Evolutionary conservation across 2,888 invertebrate species (phyloP), one percentile per base, ranked within the genome.

Genomic region (Andrena bucephala): DNA sequence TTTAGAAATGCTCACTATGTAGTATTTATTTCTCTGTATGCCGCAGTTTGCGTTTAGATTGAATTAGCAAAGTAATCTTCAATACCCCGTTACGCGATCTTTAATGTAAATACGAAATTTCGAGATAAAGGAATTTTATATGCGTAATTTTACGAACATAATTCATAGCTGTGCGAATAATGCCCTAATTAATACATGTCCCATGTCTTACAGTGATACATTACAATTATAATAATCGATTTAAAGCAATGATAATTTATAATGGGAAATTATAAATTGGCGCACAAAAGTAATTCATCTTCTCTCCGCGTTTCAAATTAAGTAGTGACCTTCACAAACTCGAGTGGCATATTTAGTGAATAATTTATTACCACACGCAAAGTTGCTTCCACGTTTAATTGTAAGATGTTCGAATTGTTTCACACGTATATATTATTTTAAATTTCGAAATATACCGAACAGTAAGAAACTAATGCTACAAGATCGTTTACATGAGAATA

Each of bases 1-100:
- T 73, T 73, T 83, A 87, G 75, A 75, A 83, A 54, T 81, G 81
- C 85, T 81, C 79, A 82, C 70, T 78, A 78, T 50, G 54, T 81
- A 80, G 70, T 83, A 85, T 85, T 86, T 83, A 71, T 78, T 73
- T 77, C 16, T 69, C 29, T 67, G 36, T 71, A 65, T 33, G 48
- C 69, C 71, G 67, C 6, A 42, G 27, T 54, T 54, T 76, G 31
- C 50, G 66, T 79, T 83, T 60, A 71, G 65, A 67, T 71, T 54
- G 60, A 65, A 71, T 59, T 62, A 77, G 42, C 10, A 59, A 73
- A 70, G 29, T 67, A 68, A 72, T 62, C 60, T 76, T 78, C 66
- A 13, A 27, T 69, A 13, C 57, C 33, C n/a, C 65, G n/a, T 72
- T 36, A 59, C 10, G 31, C 29, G 50, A 82, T 76, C n/a, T 48